phyloP scores from a whole-genome alignment of 2,797 vertebrate species.

The Rhabdophis nuchalis region DNA sequence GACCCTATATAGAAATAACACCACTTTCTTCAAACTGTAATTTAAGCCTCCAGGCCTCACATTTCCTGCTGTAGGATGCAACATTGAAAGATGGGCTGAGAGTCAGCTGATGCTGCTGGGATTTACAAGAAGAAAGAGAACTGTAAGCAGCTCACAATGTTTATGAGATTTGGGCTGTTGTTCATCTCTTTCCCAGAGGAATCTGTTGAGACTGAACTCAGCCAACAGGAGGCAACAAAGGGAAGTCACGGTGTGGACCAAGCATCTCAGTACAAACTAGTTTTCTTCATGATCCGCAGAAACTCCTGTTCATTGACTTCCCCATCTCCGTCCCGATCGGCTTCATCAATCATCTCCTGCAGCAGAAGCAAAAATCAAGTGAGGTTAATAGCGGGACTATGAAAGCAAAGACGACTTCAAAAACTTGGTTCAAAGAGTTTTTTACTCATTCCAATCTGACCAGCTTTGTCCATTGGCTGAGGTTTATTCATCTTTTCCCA shows the following conservation, averaged over 20 bases:
- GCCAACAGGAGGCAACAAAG: background rate
- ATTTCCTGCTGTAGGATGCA: background rate
- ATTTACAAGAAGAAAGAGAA: background rate
- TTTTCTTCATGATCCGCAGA: constrained; percentile 94
- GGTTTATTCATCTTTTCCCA: background rate
- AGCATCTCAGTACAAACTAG: constrained; percentile 82
- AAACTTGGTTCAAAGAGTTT: background rate
- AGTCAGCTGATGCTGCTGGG: background rate
- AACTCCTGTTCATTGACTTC: constrained; percentile 94
- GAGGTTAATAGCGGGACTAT: background rate
- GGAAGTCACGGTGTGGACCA: background rate
- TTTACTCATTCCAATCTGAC: background rate
- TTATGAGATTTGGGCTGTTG: background rate
- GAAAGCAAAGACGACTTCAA: background rate
- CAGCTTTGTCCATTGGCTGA: background rate
- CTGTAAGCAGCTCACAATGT: background rate
- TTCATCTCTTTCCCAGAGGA: background rate
- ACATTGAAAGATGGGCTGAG: background rate
- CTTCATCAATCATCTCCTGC: constrained; percentile 95
- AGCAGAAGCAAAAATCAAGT: background rate
- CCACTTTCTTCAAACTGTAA: rapidly evolving
- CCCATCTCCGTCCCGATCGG: constrained; percentile 89
- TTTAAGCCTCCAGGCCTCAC: background rate
- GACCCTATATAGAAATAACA: background rate
- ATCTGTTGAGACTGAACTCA: background rate